A percentile compares a stretch with the other conserved stretches of the same genome.
phyloP scores from a whole-genome alignment of 1,140 invertebrate genomes.

The Epicauta chinensis region DNA sequence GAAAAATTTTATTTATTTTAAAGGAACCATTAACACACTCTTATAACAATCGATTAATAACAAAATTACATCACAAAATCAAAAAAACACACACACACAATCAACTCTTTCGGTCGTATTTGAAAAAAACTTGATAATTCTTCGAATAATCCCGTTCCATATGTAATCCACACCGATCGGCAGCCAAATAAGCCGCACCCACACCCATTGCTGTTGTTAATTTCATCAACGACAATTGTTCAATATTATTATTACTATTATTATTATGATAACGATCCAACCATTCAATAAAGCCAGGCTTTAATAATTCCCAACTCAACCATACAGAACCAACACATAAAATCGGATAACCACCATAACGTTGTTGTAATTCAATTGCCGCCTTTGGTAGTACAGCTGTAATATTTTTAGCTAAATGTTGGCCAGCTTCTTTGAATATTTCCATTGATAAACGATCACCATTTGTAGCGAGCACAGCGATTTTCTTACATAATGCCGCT shows the following conservation, averaged over 20 bases:
- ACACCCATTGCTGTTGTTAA: conserved; percentile 61
- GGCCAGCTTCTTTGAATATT: conserved; percentile 74
- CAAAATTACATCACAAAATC: not conserved
- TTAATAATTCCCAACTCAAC: conserved; percentile 82
- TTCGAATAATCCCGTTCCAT: conserved; percentile 46
- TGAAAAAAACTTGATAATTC: conserved; percentile 46
- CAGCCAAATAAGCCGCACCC: conserved; percentile 70
- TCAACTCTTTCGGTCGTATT: conserved; percentile 22
- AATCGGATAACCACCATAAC: conserved; percentile 64
- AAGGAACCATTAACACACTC: too few relatives aligned
- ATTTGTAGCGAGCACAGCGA: conserved; percentile 60
- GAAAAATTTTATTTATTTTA: too few relatives aligned
- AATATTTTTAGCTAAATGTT: conserved; percentile 65
- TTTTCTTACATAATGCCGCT: conserved; percentile 67
- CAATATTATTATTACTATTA: conserved; percentile 41
- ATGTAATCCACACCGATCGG: conserved; percentile 50
- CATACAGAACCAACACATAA: conserved; percentile 95
- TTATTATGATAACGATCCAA: too few relatives aligned
- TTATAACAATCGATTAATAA: not conserved
- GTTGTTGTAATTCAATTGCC: conserved; percentile 49
- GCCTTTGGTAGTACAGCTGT: conserved; percentile 65
- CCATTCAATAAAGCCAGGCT: conserved; percentile 59
- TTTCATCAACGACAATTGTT: conserved; percentile 56
- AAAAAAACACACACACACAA: not conserved
- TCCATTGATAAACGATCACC: conserved; percentile 65